Evolutionary conservation across 2,888 invertebrate genomes (phyloP).

Genomic region (Callosobruchus maculatus): DNA sequence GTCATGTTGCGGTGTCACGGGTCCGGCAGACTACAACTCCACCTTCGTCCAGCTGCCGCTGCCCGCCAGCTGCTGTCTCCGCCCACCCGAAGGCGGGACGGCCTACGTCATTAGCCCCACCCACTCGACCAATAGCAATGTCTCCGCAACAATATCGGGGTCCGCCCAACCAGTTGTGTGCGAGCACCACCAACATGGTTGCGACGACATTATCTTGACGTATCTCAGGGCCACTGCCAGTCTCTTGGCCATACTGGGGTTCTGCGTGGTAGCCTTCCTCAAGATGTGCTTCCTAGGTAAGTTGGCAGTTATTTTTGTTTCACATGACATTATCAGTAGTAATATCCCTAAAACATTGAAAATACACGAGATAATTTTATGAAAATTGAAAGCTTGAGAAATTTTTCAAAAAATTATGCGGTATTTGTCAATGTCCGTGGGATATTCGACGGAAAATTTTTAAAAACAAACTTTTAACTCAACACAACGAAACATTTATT

Average conservation of each 20-base stretch:
- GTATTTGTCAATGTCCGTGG: too few species aligned
- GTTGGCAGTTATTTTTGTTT: too few species aligned
- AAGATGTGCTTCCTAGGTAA: conserved; percentile 78
- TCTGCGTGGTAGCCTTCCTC: conserved; percentile 84
- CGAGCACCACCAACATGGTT: conserved; percentile 54
- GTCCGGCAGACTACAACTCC: conserved; percentile 51
- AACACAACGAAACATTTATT: too few species aligned
- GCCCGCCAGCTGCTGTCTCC: conserved; percentile 40
- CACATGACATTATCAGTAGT: too few species aligned
- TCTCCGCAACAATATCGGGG: conserved; percentile 8
- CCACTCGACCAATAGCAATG: conserved; percentile 22
- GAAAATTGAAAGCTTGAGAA: too few species aligned
- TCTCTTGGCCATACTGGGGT: conserved; percentile 72
- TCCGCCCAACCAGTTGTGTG: not conserved
- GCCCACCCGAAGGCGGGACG: conserved; percentile 27
- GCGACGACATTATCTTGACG: conserved; percentile 67
- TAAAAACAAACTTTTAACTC: too few species aligned
- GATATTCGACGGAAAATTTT: too few species aligned
- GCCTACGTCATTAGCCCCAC: not conserved
- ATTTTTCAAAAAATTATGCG: too few species aligned
- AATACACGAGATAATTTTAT: too few species aligned
- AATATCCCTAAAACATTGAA: too few species aligned
- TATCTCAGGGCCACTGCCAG: conserved; percentile 80
- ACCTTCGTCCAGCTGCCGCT: conserved; percentile 20
- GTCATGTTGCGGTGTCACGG: conserved; percentile 72